phyloP scores from a whole-genome alignment of 30 jellyfish, hydroid and myxozoan species.

The Aurelia sp. region DNA sequence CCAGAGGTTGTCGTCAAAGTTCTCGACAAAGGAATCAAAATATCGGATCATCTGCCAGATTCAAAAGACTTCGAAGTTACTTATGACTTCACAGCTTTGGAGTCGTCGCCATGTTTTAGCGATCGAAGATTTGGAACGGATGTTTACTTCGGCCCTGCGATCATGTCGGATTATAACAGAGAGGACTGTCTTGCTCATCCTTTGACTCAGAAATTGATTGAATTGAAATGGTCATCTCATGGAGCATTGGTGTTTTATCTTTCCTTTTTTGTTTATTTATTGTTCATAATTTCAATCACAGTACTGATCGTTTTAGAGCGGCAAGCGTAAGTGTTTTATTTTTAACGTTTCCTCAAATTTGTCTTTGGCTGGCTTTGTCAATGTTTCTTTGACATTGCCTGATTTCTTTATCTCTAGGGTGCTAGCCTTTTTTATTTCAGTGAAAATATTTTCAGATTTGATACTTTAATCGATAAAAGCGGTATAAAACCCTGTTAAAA shows the following conservation, averaged over 20 bases:
- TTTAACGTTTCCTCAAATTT: neutral
- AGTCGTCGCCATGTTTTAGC: constrained; percentile 8
- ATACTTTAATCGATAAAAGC: too few species aligned
- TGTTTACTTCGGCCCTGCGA: constrained; percentile 45
- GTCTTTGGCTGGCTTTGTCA: neutral
- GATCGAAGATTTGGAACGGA: constrained; percentile 11
- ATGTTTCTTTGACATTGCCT: neutral
- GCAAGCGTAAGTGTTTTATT: constrained; percentile 11
- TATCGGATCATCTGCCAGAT: constrained; percentile 23
- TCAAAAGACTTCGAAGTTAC: constrained; percentile 12
- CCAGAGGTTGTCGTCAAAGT: constrained; percentile 50
- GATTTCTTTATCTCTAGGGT: neutral
- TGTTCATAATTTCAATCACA: constrained; percentile 27
- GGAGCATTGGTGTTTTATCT: constrained; percentile 35
- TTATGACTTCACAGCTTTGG: constrained; percentile 29
- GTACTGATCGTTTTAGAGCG: constrained; percentile 35
- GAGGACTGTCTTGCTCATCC: constrained; percentile 41
- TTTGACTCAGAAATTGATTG: constrained; percentile 30
- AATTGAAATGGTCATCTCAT: constrained; percentile 25
- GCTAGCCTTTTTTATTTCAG: neutral
- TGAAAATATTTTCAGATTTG: too few species aligned
- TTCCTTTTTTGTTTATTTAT: constrained; percentile 5
- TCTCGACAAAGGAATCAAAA: constrained; percentile 31
- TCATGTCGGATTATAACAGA: constrained; percentile 27
- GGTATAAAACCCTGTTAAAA: too few species aligned